Conservation (phyloP, 2,888 invertebrate genomes). For the Dynastes grantii region DNA sequence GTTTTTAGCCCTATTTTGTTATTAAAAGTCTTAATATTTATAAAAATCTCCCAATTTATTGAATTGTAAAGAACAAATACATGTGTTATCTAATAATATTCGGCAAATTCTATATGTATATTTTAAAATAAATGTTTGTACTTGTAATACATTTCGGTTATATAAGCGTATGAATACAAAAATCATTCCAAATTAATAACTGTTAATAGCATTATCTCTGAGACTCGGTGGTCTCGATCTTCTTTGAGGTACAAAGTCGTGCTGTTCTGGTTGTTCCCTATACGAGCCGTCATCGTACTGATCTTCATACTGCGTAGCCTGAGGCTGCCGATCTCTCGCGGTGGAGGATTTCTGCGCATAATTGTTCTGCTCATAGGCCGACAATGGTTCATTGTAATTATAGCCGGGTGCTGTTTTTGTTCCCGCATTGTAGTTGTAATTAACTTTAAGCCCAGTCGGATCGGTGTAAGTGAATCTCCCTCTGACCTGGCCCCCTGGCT, state of each 20-base stretch:
- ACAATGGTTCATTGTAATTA: conserved; percentile 57
- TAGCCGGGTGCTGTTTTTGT: conserved; percentile 63
- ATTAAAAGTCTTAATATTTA: too few relatives aligned
- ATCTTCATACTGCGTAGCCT: conserved; percentile 9
- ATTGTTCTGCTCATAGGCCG: conserved; percentile 43
- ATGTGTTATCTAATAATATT: too few relatives aligned
- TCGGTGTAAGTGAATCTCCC: conserved; percentile 70
- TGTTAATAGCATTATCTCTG: conserved; percentile 42
- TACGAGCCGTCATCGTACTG: conserved; percentile 40
- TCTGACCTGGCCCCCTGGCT: conserved; percentile 67
- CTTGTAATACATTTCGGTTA: background rate
- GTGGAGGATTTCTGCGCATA: conserved; percentile 5
- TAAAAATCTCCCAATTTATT: too few relatives aligned
- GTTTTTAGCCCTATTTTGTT: too few relatives aligned
- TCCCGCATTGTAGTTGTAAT: conserved; percentile 69
- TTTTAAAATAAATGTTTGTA: background rate
- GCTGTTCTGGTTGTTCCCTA: conserved; percentile 29
- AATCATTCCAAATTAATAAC: conserved; percentile 27
- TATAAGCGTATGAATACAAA: conserved; percentile 6
- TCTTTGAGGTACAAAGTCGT: conserved; percentile 33
- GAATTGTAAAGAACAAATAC: too few relatives aligned
- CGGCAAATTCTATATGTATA: too few relatives aligned
- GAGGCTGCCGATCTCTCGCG: conserved; percentile 1
- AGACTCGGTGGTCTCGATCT: conserved; percentile 42
- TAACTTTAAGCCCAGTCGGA: conserved; percentile 69